Evolutionary conservation across 2,888 invertebrate species (phyloP).

Genomic region (Calameuta filiformis): DNA sequence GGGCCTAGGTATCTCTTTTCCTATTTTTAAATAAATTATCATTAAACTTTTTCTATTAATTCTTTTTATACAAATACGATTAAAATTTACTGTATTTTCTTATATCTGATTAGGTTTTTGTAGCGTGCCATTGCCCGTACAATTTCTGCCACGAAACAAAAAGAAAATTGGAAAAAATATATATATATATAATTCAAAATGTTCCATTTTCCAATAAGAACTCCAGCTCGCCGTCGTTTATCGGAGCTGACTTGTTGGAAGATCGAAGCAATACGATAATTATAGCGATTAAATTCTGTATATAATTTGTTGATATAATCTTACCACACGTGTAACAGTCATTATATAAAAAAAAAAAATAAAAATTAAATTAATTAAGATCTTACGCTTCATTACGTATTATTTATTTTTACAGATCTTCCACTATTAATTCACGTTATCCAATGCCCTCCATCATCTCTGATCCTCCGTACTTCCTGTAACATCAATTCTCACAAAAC

Average conservation of each 20-base stretch:
- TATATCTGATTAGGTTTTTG: slow-evolving; percentile 45
- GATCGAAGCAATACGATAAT: slow-evolving; percentile 45
- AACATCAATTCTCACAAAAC: too few species aligned
- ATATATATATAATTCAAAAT: slow-evolving; percentile 17
- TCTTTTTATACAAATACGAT: slow-evolving; percentile 43
- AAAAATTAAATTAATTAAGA: slow-evolving; percentile 54
- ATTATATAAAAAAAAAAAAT: slow-evolving; percentile 52
- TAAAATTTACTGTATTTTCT: slow-evolving; percentile 46
- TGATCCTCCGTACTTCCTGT: too few species aligned
- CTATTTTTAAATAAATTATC: slow-evolving; percentile 17
- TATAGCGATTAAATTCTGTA: slow-evolving; percentile 51
- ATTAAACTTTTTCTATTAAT: slow-evolving; percentile 44
- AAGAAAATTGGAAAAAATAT: slow-evolving; percentile 17
- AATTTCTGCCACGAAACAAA: slow-evolving; percentile 35
- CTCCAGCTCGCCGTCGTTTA: slow-evolving; percentile 28
- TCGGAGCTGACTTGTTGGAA: slow-evolving; percentile 42
- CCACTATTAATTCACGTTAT: not conserved
- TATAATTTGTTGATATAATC: slow-evolving; percentile 61
- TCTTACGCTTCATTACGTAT: too few species aligned
- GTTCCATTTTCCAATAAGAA: slow-evolving; percentile 12
- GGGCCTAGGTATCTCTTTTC: slow-evolving; percentile 37
- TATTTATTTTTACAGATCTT: not conserved
- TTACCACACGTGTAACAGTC: slow-evolving; percentile 58
- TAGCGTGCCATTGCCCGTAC: slow-evolving; percentile 55
- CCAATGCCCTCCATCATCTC: not conserved